Evolutionary conservation across 2,888 invertebrate species (phyloP), one percentile per base, ranked within the genome.

Genomic region (Drosophila meridiana): DNA sequence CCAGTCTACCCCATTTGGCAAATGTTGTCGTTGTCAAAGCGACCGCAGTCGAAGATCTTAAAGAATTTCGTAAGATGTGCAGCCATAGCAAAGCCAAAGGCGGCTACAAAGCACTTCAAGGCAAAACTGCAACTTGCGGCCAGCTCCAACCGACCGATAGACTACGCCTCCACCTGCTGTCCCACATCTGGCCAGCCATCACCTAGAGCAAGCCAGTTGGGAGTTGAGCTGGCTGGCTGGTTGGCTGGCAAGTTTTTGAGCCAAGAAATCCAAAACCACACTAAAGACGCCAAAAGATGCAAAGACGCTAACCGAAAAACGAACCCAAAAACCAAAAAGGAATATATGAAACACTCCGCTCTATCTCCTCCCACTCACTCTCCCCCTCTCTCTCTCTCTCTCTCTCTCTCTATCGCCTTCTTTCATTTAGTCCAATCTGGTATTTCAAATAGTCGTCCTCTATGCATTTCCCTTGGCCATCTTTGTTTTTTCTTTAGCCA

Each of bases 31-130:
- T 55, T 65, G 81, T 91, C 90, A 91, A 92, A 92, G 90, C 89
- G 87, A 92, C 91, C 91, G 74, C 91, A 92, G 74, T 86, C 87
- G 78, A 82, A 89, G 83, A 83, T 91, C 91, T 91, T 91, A 90
- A 90, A 87, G 88, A 88, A 87, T 88, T 90, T 82, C 60, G 71
- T 76, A 87, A 82, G 82, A 85, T 71, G 78, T 76, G 79, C 79
- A 83, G 81, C 82, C 83, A 50, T 63, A 69, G 80, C 28, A 79
- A 72, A 62, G 38, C 36, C 55, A 40, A 72, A 59, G 28, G 40
- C 38, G 30, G 70, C 67, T 60, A 64, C 71, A 83, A 77, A 78
- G 71, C 69, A 60, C 67, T 60, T 62, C 71, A 82, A 77, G 77
- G 71, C 62, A 65, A 69, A 80, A 83, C 87, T 82, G 80, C 86